phyloP scores from a whole-genome alignment of 2,888 invertebrate genomes.

The Theretra japonica region DNA sequence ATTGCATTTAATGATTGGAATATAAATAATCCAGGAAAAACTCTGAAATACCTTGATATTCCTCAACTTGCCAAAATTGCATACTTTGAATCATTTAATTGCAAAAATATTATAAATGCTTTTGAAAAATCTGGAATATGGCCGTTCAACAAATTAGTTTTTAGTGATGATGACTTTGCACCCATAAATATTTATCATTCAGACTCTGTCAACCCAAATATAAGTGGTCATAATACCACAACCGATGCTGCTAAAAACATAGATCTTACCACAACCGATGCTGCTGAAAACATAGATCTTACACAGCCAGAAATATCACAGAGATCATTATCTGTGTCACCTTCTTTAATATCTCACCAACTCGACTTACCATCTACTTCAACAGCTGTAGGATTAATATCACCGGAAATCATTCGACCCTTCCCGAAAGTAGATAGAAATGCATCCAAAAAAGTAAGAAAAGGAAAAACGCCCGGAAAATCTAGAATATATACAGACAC shows the following conservation, averaged over 20 bases:
- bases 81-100: conserved; percentile 51
- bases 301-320: background rate
- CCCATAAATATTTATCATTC: conserved; percentile 32
- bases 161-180: conserved; percentile 41
- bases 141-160: conserved; percentile 39
- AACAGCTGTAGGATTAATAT: background rate
- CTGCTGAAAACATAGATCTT: background rate
- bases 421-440: conserved; percentile 15
- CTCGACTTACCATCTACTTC: background rate
- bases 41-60: conserved; percentile 28
- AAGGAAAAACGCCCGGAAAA: conserved; percentile 26
- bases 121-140: conserved; percentile 48
- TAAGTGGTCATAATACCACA: background rate
- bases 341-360: background rate
- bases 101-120: conserved; percentile 53
- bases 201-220: background rate
- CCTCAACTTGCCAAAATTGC: conserved; percentile 37
- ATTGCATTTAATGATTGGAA: background rate
- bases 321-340: background rate
- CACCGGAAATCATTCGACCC: conserved; percentile 27
- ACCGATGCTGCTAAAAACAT: background rate
- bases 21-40: background rate
- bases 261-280: background rate
- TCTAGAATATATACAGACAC: conserved; percentile 40
- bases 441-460: background rate